A percentile compares a stretch with the other conserved stretches of the same genome.
Conservation (phyloP, 2,888 invertebrate genomes). For the Caenorhabditis zanzibari region DNA sequence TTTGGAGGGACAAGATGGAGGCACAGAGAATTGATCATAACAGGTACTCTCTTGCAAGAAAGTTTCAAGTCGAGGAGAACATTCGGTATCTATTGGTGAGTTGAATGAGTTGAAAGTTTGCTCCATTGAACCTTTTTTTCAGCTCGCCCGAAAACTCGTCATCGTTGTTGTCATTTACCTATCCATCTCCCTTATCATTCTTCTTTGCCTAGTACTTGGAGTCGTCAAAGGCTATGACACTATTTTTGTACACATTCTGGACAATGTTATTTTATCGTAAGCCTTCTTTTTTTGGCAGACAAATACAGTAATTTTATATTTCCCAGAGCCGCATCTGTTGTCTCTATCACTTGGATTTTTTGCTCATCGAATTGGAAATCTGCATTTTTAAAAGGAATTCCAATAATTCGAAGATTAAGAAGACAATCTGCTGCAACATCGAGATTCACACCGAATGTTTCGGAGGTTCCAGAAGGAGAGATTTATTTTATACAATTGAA, state of each 20-base stretch:
- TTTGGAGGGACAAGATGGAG: slow-evolving; percentile 23
- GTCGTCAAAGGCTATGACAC: slow-evolving; percentile 12
- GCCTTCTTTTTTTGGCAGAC: neutral
- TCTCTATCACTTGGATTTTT: slow-evolving; percentile 19
- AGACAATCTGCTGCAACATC: neutral
- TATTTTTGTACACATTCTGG: slow-evolving; percentile 5
- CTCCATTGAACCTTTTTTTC: too few relatives aligned
- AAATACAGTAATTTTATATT: too few relatives aligned
- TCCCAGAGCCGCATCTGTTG: slow-evolving; percentile 36
- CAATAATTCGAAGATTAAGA: slow-evolving; percentile 8
- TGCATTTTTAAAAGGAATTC: slow-evolving; percentile 14
- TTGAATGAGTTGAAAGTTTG: too few relatives aligned
- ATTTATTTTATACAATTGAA: slow-evolving; percentile 45
- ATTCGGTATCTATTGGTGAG: slow-evolving; percentile 31
- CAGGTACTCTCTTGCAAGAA: slow-evolving; percentile 24
- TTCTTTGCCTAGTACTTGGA: slow-evolving; percentile 26
- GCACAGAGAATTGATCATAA: neutral
- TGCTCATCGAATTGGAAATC: slow-evolving; percentile 48
- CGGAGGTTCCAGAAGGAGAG: slow-evolving; percentile 12
- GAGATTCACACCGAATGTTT: neutral
- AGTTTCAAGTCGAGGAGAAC: slow-evolving; percentile 51
- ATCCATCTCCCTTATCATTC: slow-evolving; percentile 3
- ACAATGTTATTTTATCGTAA: slow-evolving; percentile 40
- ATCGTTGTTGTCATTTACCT: slow-evolving; percentile 23
- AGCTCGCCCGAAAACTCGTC: slow-evolving; percentile 7